Percentiles rank a stretch among this genome's conserved stretches.
Evolutionary conservation across 2,888 invertebrate species (phyloP).

Genomic region (Rhogogaster chlorosoma): DNA sequence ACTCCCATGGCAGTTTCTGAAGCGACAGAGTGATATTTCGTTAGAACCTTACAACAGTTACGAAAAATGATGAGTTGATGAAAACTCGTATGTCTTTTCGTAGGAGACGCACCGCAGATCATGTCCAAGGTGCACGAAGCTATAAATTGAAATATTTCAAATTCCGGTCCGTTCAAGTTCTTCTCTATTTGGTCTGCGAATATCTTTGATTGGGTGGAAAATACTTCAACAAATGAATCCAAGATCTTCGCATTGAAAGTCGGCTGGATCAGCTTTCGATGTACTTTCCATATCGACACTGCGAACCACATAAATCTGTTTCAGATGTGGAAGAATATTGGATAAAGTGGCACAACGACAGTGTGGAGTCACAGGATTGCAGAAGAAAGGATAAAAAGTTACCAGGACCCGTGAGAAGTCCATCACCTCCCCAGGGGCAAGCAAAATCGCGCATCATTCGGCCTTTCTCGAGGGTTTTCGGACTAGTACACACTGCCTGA

Average conservation of each 20-base stretch:
- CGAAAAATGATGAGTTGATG: too few species aligned
- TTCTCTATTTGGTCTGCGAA: slow-evolving; percentile 78
- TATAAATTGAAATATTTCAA: slow-evolving; percentile 80
- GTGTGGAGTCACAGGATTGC: background rate
- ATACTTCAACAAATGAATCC: slow-evolving; percentile 78
- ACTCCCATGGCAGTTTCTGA: slow-evolving; percentile 88
- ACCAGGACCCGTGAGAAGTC: background rate
- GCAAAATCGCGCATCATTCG: too few species aligned
- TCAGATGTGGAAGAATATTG: background rate
- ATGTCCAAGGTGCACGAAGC: slow-evolving; percentile 82
- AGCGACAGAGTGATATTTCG: slow-evolving; percentile 49
- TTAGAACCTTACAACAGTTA: accelerated
- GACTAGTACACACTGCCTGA: background rate
- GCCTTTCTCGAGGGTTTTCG: background rate
- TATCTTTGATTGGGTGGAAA: slow-evolving; percentile 81
- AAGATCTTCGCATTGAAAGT: background rate
- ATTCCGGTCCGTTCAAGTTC: slow-evolving; percentile 73
- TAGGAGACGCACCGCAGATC: slow-evolving; percentile 80
- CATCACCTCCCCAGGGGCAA: background rate
- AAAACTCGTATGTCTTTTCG: too few species aligned
- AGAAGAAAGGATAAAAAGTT: background rate
- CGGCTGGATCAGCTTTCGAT: background rate
- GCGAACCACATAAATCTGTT: background rate
- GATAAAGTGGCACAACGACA: background rate
- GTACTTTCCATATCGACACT: background rate